Base-by-base conservation (phyloP, 1,140 invertebrate species). In the Tetramorium simillimum region DNA sequence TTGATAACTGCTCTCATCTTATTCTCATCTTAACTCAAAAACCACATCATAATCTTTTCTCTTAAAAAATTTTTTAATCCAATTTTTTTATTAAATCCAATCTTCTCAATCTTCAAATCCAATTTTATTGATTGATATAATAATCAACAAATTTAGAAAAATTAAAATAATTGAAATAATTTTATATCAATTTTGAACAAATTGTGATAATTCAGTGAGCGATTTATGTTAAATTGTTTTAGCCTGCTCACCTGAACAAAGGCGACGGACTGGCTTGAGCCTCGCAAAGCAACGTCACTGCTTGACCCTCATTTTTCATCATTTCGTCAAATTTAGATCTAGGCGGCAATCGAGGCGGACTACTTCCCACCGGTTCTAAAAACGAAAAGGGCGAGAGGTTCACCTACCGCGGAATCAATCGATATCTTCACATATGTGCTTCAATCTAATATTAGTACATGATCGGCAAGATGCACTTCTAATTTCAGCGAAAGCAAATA, bases 231-330 rank as follows among this genome's bases (percentile, higher is more conserved):
- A 51, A 93, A 90, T 28, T 95, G 94, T 86, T 95, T 95, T 90
- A 49, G 92, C 92, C 86, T 86, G 88, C 93, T 95, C 95, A 97
- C 96, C 96, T 96, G 95, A 96, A 96, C 58, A 95, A 89, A 73
- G 96, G 96, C 88, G 96, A 93, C 53, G 97, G 97, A 94, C 95
- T 97, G 6, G 96, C 96, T 94, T 97, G 96, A 70, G 96, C 96
- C 28, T 96, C 96, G 92, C 96, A 97, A 46, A 96, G 95, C 60
- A 97, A 93, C 82, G 96, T 96, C 51, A 96, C 94, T 49, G 92
- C 94, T 70, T 94, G 91, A 18, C 91, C 92, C 56, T 92, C 53
- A 10, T 76, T 18, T 69, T 94, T 95, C 37, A 92, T 86, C 62
- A 95, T 93, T 67, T 92, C 93, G 81, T 95, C 95, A 85, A 95